Evolutionary conservation across 2,888 invertebrate species (phyloP).

Genomic region (Zygothrica quintamaculata): DNA sequence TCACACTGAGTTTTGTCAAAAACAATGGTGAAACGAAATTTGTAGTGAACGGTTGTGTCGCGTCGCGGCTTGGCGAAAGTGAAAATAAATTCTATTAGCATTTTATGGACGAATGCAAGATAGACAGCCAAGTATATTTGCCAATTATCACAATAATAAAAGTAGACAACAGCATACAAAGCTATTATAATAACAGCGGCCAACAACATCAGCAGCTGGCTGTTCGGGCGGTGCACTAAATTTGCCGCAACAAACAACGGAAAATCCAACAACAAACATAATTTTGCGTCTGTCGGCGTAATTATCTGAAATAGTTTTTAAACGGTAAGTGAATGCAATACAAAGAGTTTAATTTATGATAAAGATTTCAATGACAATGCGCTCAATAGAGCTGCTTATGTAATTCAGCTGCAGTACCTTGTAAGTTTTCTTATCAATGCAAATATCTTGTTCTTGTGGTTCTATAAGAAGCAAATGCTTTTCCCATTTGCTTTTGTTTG

Average conservation of each 20-base stretch:
- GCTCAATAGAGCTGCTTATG: conserved; percentile 34
- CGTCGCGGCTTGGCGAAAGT: conserved; percentile 40
- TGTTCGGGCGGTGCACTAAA: not conserved
- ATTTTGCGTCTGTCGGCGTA: conserved; percentile 33
- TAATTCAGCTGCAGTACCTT: conserved; percentile 33
- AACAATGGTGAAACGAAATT: conserved; percentile 51
- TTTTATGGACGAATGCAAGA: conserved; percentile 12
- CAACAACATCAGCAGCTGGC: no score
- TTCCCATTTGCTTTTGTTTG: conserved; percentile 17
- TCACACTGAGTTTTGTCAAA: conserved; percentile 25
- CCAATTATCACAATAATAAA: not conserved
- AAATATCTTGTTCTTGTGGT: conserved; percentile 12
- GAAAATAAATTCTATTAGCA: conserved; percentile 10
- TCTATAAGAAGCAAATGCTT: not conserved
- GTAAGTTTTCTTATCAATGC: not conserved
- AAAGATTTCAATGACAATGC: conserved; percentile 8
- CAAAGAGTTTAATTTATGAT: conserved; percentile 4
- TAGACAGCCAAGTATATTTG: conserved; percentile 4
- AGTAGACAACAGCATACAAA: not conserved
- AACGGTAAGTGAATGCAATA: conserved; percentile 46
- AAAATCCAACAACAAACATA: conserved; percentile 9
- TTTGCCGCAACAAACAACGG: conserved; percentile 5
- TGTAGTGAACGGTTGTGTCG: conserved; percentile 42
- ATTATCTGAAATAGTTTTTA: conserved; percentile 24
- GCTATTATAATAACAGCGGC: not conserved